Percentiles rank a stretch among this genome's conserved stretches.
Evolutionary conservation across 2,888 invertebrate genomes (phyloP).

Genomic region (Apamea anceps): DNA sequence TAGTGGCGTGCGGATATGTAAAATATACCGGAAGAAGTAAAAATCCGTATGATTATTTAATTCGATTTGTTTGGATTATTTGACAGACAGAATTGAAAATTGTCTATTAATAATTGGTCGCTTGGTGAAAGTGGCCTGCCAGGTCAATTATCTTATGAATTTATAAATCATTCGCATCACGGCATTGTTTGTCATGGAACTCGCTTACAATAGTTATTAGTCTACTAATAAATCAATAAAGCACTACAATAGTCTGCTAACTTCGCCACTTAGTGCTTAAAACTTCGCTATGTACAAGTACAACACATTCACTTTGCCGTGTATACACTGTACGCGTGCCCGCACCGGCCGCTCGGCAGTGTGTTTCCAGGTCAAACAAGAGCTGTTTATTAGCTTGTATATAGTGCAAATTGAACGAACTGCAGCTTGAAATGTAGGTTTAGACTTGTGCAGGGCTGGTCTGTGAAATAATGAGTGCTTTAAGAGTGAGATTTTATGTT

Average conservation of each 20-base stretch:
- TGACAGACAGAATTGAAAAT: background rate
- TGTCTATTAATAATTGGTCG: background rate
- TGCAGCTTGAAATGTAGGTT: background rate
- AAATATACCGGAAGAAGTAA: background rate
- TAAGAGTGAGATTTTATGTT: background rate
- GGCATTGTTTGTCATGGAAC: background rate
- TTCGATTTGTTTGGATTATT: background rate
- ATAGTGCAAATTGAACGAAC: conserved; percentile 2
- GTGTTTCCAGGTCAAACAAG: conserved; percentile 1
- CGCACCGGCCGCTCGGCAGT: conserved; percentile 14
- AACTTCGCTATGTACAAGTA: conserved; percentile 25
- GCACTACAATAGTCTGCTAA: conserved; percentile 26
- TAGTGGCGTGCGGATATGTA: background rate
- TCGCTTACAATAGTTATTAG: conserved; percentile 16
- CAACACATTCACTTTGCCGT: background rate
- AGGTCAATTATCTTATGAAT: background rate
- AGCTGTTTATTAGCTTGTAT: conserved; percentile 29
- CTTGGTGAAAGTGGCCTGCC: background rate
- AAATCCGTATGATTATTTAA: background rate
- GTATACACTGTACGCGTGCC: background rate
- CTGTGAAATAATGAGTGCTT: conserved; percentile 20
- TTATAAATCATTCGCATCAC: conserved; percentile 18
- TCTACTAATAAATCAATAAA: conserved; percentile 45
- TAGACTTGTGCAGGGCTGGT: background rate
- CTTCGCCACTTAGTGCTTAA: conserved; percentile 34